Conservation (phyloP, 2,797 vertebrate genomes). For the Buceros bicornis region DNA sequence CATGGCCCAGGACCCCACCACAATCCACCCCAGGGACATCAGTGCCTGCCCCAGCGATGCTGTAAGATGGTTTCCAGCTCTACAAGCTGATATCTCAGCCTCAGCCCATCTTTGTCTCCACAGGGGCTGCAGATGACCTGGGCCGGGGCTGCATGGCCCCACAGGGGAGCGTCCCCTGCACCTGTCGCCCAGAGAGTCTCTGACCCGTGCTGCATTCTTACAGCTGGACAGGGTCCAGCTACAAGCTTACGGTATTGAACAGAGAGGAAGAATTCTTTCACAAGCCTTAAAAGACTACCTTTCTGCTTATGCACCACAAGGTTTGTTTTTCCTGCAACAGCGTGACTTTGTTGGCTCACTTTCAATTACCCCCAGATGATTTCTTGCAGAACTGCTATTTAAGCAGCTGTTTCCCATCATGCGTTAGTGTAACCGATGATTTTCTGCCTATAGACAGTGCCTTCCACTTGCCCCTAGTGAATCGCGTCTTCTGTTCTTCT, state of each 20-base stretch:
- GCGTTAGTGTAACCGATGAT: not conserved
- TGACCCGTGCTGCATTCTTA: not conserved
- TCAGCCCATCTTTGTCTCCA: not conserved
- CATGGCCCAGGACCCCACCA: not conserved
- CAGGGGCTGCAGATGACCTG: not conserved
- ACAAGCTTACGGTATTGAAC: not conserved
- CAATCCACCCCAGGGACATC: not conserved
- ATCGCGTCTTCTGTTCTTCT: slow-evolving; percentile 15
- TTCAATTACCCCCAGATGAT: slow-evolving; percentile 27
- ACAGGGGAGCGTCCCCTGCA: fast-evolving
- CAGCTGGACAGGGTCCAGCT: not conserved
- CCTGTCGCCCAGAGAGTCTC: not conserved
- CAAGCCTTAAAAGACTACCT: not conserved
- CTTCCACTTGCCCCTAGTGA: not conserved
- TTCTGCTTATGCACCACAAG: not conserved
- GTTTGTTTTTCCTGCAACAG: slow-evolving; percentile 45
- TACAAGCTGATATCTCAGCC: not conserved
- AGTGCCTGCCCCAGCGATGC: not conserved
- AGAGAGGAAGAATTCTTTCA: not conserved
- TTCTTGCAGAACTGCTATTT: slow-evolving; percentile 57
- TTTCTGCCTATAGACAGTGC: not conserved
- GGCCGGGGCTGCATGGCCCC: not conserved
- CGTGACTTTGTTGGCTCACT: slow-evolving; percentile 23
- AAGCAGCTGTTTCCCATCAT: slow-evolving; percentile 43
- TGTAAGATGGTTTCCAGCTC: not conserved